Conservation (phyloP, 2,113 vertebrate genomes). For the Oncorhynchus nerka region DNA sequence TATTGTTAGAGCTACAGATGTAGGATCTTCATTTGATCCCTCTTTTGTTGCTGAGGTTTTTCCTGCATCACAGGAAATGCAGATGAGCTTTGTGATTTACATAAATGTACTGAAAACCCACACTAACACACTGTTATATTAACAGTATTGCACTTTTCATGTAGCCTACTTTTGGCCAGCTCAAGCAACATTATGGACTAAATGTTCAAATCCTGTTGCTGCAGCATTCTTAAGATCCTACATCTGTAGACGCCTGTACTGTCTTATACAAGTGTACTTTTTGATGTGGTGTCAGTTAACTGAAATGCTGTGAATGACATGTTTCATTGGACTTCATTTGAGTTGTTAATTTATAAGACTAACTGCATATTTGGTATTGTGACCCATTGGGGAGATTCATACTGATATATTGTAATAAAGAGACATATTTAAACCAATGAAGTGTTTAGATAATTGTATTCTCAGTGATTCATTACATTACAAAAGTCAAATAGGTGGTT, state of each 20-base stretch:
- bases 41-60: too few species aligned
- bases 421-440: conserved; percentile 21
- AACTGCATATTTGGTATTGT: conserved; percentile 29
- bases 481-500: background rate
- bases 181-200: too few species aligned
- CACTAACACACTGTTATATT: too few species aligned
- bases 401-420: conserved; percentile 30
- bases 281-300: background rate
- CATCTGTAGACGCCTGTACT: background rate
- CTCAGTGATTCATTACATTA: background rate
- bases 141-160: too few species aligned
- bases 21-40: too few species aligned
- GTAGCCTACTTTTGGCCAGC: too few species aligned
- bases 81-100: too few species aligned
- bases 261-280: background rate
- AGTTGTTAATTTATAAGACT: conserved; percentile 51
- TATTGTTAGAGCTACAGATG: too few species aligned
- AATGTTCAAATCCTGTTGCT: too few species aligned
- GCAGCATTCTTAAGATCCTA: background rate
- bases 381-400: background rate
- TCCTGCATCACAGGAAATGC: too few species aligned
- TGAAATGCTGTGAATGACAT: conserved; percentile 7
- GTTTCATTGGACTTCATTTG: conserved; percentile 24
- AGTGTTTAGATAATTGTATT: conserved; percentile 38
- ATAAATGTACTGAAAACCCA: too few species aligned